These are phyloP conservation scores for Vanessa cardui DNA, from an alignment of 2,888 invertebrate genomes.

Conservation along the genomic window DNA sequence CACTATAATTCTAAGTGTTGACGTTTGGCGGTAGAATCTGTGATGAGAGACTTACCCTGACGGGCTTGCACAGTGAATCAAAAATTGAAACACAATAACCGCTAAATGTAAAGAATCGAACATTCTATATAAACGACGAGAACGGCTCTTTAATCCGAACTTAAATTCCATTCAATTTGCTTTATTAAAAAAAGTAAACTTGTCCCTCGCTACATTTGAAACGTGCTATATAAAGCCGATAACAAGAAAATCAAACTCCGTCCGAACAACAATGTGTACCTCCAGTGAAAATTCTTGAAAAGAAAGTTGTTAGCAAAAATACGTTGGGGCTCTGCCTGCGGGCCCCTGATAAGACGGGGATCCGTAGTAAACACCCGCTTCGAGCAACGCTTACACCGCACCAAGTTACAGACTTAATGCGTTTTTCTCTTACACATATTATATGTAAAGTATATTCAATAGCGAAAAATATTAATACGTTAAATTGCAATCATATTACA, in stretches of 20 bases:
- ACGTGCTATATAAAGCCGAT: slow-evolving; percentile 42
- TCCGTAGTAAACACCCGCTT: slow-evolving; percentile 61
- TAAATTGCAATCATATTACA: too few species aligned
- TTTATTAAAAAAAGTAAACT: slow-evolving; percentile 38
- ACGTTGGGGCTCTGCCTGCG: slow-evolving; percentile 69
- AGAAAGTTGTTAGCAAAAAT: slow-evolving; percentile 81
- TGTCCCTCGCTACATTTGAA: slow-evolving; percentile 35
- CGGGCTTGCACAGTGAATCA: too few species aligned
- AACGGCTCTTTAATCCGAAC: slow-evolving; percentile 17
- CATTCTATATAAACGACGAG: slow-evolving; percentile 14
- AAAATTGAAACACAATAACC: background rate
- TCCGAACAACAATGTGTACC: slow-evolving; percentile 53
- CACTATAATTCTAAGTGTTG: too few species aligned
- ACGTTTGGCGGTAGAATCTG: too few species aligned
- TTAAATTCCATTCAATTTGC: slow-evolving; percentile 27
- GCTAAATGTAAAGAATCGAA: background rate
- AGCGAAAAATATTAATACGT: too few species aligned
- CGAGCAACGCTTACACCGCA: slow-evolving; percentile 47
- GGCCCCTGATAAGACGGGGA: slow-evolving; percentile 69
- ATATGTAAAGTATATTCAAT: too few species aligned
- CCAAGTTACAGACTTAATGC: slow-evolving; percentile 48
- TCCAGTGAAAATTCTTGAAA: slow-evolving; percentile 70
- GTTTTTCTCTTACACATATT: slow-evolving; percentile 25
- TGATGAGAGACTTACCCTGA: too few species aligned
- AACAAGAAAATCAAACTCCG: slow-evolving; percentile 63